Conservation (phyloP, 2,797 vertebrate species). For the Alca torda region DNA sequence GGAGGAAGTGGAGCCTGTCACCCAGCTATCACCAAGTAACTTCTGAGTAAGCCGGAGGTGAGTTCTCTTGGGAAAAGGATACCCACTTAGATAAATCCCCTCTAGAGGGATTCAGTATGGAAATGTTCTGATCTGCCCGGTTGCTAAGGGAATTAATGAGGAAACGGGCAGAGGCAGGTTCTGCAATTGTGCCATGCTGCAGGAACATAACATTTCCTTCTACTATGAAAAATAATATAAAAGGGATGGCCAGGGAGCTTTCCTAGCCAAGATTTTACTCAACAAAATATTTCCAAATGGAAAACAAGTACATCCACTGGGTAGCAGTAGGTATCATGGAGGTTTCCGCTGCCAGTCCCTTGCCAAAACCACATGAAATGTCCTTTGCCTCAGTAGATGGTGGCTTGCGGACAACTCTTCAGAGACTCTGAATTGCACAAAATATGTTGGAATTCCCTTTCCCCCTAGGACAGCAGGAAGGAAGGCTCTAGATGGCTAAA, state of each 20-base stretch:
- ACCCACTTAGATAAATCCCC: not conserved
- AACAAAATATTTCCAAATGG: slow-evolving; percentile 40
- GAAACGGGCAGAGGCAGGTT: slow-evolving; percentile 6
- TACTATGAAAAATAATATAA: slow-evolving; percentile 43
- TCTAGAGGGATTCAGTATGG: not conserved
- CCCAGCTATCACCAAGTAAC: not conserved
- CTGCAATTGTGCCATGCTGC: not conserved
- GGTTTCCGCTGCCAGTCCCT: slow-evolving; percentile 2
- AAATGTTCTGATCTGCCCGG: not conserved
- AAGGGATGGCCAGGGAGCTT: slow-evolving; percentile 23
- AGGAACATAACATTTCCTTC: slow-evolving; percentile 37
- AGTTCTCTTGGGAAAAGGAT: not conserved
- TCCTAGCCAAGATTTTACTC: slow-evolving; percentile 42
- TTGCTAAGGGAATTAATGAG: slow-evolving; percentile 17
- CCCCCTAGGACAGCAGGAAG: not conserved
- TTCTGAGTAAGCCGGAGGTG: not conserved
- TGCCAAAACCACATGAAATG: slow-evolving; percentile 50
- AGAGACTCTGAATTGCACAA: not conserved
- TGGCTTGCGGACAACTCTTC: not conserved
- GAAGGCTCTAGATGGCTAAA: not conserved
- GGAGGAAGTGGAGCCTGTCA: not conserved
- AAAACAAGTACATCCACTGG: slow-evolving; percentile 44
- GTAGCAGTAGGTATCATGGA: slow-evolving; percentile 41
- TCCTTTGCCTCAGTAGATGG: not conserved
- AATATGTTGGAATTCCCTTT: not conserved